Percentiles rank a stretch among this genome's conserved stretches.
phyloP scores from a whole-genome alignment of 2,113 vertebrate species.

The Phaetusa simplex region DNA sequence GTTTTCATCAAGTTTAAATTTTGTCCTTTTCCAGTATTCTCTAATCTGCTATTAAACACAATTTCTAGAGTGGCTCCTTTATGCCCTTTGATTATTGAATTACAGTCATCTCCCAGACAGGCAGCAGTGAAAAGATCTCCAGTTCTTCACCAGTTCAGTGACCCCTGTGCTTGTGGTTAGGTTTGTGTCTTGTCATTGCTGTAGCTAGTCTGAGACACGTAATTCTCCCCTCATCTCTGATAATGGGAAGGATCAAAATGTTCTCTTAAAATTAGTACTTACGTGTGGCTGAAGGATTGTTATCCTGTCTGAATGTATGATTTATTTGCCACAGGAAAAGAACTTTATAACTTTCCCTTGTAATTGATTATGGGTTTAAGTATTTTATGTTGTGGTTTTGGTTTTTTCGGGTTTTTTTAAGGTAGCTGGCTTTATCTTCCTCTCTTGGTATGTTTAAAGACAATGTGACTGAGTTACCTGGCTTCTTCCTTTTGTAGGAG shows the following conservation, averaged over 20 bases:
- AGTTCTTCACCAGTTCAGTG: not conserved
- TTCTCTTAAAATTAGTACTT: constrained; percentile 5
- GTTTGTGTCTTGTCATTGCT: not conserved
- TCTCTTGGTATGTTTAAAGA: not conserved
- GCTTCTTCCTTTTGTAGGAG: not conserved
- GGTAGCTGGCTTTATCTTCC: not conserved
- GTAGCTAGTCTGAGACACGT: fast-evolving
- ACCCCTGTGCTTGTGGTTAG: not conserved
- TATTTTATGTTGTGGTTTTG: not conserved
- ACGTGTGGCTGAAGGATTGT: not conserved
- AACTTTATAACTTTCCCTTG: not conserved
- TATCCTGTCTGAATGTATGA: not conserved
- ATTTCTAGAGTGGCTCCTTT: not conserved
- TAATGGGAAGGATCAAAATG: constrained; percentile 7
- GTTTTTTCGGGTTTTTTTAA: not conserved
- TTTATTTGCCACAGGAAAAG: not conserved
- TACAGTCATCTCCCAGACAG: not conserved
- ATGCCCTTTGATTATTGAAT: not conserved
- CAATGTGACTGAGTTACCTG: not conserved
- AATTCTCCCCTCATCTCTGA: not conserved
- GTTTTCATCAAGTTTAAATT: not conserved
- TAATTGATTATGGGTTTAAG: not conserved
- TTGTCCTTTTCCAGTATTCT: not conserved
- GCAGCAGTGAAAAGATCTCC: not conserved
- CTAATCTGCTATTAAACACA: not conserved